Conservation (phyloP, 1,140 invertebrate species). For the Papilio glaucus region DNA sequence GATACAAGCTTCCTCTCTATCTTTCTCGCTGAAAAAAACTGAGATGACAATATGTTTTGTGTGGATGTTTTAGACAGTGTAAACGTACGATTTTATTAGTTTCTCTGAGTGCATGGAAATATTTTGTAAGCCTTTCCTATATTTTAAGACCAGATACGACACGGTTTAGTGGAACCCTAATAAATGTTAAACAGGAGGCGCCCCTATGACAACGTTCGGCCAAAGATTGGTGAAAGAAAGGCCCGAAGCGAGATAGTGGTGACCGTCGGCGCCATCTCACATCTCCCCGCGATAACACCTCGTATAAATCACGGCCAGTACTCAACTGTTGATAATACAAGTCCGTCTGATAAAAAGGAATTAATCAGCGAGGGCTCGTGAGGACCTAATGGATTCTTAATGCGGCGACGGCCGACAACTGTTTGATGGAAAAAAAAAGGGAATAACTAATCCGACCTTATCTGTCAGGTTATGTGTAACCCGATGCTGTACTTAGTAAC, state of each 20-base stretch:
- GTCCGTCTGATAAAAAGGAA: conserved; percentile 50
- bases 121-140: too few relatives aligned
- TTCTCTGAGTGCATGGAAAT: too few relatives aligned
- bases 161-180: conserved; percentile 3
- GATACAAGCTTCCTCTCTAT: too few relatives aligned
- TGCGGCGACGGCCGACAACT: conserved; percentile 47
- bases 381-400: conserved; percentile 64
- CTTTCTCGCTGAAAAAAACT: too few relatives aligned
- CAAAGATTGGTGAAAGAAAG: conserved; percentile 34
- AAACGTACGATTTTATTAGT: too few relatives aligned
- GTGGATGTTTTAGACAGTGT: too few relatives aligned
- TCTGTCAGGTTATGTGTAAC: conserved; percentile 26
- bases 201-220: conserved; percentile 16
- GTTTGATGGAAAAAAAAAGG: conserved; percentile 35
- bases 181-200: conserved; percentile 16
- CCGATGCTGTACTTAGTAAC: neutral
- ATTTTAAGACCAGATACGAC: neutral
- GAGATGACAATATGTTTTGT: too few relatives aligned
- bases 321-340: conserved; percentile 39
- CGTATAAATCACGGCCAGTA: conserved; percentile 48
- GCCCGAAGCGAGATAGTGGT: conserved; percentile 20
- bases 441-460: conserved; percentile 25
- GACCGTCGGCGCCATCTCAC: conserved; percentile 49
- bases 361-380: conserved; percentile 56
- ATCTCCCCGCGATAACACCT: conserved; percentile 31